These are phyloP conservation scores for Tachysurus fulvidraco DNA, from an alignment of 2,113 vertebrate species.

Conservation along the genomic window DNA sequence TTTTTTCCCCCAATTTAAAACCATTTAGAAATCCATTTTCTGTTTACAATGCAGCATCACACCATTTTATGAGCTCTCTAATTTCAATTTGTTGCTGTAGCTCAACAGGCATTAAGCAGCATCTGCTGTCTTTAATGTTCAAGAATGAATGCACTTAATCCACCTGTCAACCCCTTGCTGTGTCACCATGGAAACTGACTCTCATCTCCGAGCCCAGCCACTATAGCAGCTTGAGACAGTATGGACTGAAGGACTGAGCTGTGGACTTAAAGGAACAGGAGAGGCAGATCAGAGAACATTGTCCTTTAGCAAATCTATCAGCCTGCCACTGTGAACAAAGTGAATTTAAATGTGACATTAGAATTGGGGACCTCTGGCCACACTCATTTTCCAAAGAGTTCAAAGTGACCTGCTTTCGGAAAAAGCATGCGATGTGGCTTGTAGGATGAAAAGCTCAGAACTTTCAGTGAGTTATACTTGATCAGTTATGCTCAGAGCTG, in stretches of 20 bases:
- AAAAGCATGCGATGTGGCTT: constrained; percentile 19
- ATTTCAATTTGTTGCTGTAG: constrained; percentile 40
- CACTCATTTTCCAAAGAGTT: constrained; percentile 36
- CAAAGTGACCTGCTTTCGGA: constrained; percentile 22
- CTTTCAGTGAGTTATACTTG: constrained; percentile 27
- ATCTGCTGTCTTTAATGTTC: constrained; percentile 42
- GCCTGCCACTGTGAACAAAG: constrained; percentile 46
- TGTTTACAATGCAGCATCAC: neutral
- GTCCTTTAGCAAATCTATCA: constrained; percentile 43
- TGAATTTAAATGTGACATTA: constrained; percentile 53
- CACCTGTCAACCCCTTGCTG: constrained; percentile 31
- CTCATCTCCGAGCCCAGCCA: constrained; percentile 41
- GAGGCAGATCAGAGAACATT: constrained; percentile 31
- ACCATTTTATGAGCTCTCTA: constrained; percentile 13
- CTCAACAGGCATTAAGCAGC: constrained; percentile 30
- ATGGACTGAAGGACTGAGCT: constrained; percentile 21
- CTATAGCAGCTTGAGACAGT: constrained; percentile 44
- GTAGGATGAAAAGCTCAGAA: constrained; percentile 39
- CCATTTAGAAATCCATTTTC: neutral
- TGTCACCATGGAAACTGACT: constrained; percentile 50
- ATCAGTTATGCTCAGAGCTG: constrained; percentile 36
- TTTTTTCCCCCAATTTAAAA: neutral
- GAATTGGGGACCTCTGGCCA: constrained; percentile 21
- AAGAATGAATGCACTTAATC: constrained; percentile 41
- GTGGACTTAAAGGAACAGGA: constrained; percentile 35